phyloP scores from a whole-genome alignment of 2,113 vertebrate genomes.

The Aleadryas rufinucha region DNA sequence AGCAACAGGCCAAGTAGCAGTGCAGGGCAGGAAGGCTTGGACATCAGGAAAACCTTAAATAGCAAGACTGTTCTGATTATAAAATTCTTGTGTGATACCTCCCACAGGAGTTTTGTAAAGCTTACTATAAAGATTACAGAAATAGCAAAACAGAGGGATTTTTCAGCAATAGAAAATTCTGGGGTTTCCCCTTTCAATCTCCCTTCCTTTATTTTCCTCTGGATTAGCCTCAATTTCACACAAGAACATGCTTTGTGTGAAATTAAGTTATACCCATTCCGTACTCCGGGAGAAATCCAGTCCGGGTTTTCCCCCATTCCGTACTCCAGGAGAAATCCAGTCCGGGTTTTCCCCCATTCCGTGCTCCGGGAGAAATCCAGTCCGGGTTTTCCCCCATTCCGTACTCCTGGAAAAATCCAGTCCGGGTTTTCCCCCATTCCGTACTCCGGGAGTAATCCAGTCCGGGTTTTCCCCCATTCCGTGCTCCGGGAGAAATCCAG shows the following conservation, averaged over 20 bases:
- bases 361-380: not conserved
- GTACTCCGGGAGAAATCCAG: accelerated
- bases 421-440: not conserved
- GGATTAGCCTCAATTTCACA: not conserved
- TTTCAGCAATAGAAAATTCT: not conserved
- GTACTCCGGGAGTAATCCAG: too few relatives aligned
- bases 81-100: not conserved
- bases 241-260: accelerated
- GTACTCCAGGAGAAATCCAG: too few relatives aligned
- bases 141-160: not conserved
- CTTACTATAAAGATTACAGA: not conserved
- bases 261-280: not conserved
- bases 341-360: too few relatives aligned
- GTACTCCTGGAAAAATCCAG: accelerated
- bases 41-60: not conserved
- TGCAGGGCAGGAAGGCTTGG: not conserved
- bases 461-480: not conserved
- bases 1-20: not conserved
- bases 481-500: not conserved
- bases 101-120: not conserved
- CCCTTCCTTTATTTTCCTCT: not conserved
- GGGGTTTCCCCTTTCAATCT: too few relatives aligned
- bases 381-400: not conserved
- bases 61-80: not conserved
- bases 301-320: not conserved